Evolutionary conservation across 2,113 vertebrate species (phyloP), one percentile per base, ranked within the genome.

Genomic region (Gobio gobio): DNA sequence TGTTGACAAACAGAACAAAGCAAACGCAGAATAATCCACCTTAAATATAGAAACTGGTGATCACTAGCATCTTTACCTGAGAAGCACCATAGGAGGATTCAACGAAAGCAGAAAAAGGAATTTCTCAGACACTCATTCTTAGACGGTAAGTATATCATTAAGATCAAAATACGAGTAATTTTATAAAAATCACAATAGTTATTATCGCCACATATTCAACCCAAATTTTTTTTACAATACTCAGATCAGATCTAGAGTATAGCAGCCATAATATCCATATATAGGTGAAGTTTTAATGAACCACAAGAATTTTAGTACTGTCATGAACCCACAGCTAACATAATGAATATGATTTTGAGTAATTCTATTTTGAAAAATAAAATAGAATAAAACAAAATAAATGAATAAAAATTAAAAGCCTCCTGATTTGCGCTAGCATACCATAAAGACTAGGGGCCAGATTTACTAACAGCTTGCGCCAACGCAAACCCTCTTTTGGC

Each of bases 1-100:
- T 36, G 36, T 45, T 63, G 22, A 20, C 33, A 79, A 79, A 79
- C 77, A 63, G 56, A 79, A 26, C 7, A 63, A 79, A 79, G 77
- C 58, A 63, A 43, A 63, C 4, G 10, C 7, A 63, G 58, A 63
- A 79, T 26, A 47, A 79, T 47, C 77, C n/a, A 63, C n/a, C 1
- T 61, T 26, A 79, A 58, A 59, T 78, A 43, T 79, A 45, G 13
- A 63, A 79, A 61, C 36, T 14, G 33, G 54, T 59, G 22, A 40
- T n/a, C 29, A 36, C 40, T 40, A 54, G 49, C 45, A n/a, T 16
- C 64, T 36, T 43, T 5, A 36, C 20, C 51, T 13, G 51, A 40
- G 75, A 78, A 3, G 18, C 5, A 78, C 51, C 20, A 13, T 58
- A 12, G 51, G 18, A 58, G 51, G 12, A 6, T 20, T 59, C 16